Evolutionary conservation across 1,140 invertebrate species (phyloP).

Genomic region (Phocides pigmalion): DNA sequence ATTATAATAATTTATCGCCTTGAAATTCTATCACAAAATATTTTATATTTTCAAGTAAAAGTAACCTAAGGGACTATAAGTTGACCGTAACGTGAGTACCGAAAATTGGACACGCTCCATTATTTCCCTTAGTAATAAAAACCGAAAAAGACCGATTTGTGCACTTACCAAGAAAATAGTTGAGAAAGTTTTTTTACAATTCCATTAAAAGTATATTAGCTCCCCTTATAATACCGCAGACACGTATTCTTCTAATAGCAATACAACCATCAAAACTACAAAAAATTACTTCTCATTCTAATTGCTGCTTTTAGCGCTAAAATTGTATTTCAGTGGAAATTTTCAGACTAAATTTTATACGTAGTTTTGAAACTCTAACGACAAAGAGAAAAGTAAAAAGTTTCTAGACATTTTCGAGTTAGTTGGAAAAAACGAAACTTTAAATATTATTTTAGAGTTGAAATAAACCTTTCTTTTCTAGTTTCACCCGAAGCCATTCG

Average conservation of each 20-base stretch:
- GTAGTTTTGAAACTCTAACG: constrained; percentile 9
- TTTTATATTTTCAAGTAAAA: too few relatives aligned
- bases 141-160: too few relatives aligned
- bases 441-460: neutral
- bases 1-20: too few relatives aligned
- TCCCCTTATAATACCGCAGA: neutral
- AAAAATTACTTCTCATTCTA: constrained; percentile 1
- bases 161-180: too few relatives aligned
- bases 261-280: neutral
- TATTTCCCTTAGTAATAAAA: too few relatives aligned
- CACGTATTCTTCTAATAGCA: neutral
- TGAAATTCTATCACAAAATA: too few relatives aligned
- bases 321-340: constrained; percentile 1
- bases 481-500: neutral
- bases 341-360: constrained; percentile 1
- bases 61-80: too few relatives aligned
- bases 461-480: neutral
- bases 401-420: neutral
- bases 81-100: too few relatives aligned
- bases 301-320: neutral
- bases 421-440: neutral
- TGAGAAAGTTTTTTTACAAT: too few relatives aligned
- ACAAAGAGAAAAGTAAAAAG: neutral
- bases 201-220: too few relatives aligned
- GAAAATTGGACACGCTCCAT: too few relatives aligned